Evolutionary conservation across 2,113 vertebrate species (phyloP), one percentile per base, ranked within the genome.

Genomic region (Ascaphus truei): DNA sequence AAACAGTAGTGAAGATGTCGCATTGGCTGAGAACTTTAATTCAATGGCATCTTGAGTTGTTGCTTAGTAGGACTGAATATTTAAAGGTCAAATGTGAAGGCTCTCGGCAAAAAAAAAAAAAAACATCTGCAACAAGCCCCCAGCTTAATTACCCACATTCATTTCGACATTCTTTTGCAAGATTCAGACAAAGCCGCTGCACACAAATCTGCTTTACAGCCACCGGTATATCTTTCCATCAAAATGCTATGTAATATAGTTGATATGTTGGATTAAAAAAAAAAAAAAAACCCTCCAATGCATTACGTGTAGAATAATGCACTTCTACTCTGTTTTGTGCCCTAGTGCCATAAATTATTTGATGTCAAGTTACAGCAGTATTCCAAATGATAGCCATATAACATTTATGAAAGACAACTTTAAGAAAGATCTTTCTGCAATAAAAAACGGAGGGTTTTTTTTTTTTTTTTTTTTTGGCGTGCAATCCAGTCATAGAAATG

Each of bases 401-500:
- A 81, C 67, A 85, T 80, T 84, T 83, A 83, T 69, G 79, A 87
- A 86, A 83, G 80, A 76, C 68, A 84, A 86, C 77, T 85, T 83
- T 73, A 79, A 86, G 82, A 83, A 85, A 85, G 78, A 84, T 82
- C 73, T 84, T 79, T 66, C 58, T 75, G 81, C 72, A 81, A 79
- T 85, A 82, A 87, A n/a, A 84, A 81, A 45, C 52, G 72, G 50
- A 79, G 72, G n/a, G n/a, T n/a, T n/a, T n/a, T n/a, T 62, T 20
- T 31, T 72, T 71, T 57, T 6, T 30, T 74, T 79, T 75, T 26
- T 80, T 81, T 78, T 73, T 81, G 85, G 82, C 80, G 85, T 80
- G 71, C 69, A 25, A 56, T 79, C 81, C 81, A 82, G 81, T 83
- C 79, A 81, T 67, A 85, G 85, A 88, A 90, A 90, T 85, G 85